phyloP scores from a whole-genome alignment of 2,113 vertebrate genomes.

The Nibea albiflora region DNA sequence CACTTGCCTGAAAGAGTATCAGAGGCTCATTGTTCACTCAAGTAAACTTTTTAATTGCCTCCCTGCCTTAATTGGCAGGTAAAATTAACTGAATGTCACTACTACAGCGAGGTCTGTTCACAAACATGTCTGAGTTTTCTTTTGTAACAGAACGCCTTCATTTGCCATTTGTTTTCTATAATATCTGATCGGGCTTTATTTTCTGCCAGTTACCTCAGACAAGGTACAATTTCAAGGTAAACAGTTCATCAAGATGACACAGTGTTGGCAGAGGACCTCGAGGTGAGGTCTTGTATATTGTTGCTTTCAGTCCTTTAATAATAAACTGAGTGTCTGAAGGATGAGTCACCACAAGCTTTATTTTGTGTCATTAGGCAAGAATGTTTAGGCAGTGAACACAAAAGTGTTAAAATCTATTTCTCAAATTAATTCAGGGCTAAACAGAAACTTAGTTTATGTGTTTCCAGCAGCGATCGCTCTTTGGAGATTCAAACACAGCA shows the following conservation, averaged over 20 bases:
- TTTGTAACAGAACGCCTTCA: background rate
- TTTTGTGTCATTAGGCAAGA: background rate
- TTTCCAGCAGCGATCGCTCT: background rate
- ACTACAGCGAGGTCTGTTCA: background rate
- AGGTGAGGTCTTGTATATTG: slow-evolving; percentile 41
- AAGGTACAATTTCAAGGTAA: slow-evolving; percentile 12
- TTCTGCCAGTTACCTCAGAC: slow-evolving; percentile 23
- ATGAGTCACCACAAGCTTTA: background rate
- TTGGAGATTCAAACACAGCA: background rate
- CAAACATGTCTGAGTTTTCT: background rate
- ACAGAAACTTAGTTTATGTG: background rate
- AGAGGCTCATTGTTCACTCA: background rate
- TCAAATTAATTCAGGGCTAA: background rate
- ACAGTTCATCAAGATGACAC: slow-evolving; percentile 32
- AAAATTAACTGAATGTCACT: background rate
- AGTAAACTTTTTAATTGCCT: background rate
- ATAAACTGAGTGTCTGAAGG: slow-evolving; percentile 13
- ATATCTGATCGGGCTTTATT: slow-evolving; percentile 13
- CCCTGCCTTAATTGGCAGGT: background rate
- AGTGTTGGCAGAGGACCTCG: slow-evolving; percentile 35
- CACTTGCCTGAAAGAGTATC: background rate
- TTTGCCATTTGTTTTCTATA: slow-evolving; percentile 1
- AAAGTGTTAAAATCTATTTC: background rate
- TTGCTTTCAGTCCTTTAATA: background rate
- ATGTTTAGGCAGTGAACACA: background rate